phyloP scores from a whole-genome alignment of 2,797 vertebrate species.

The Sciurus carolinensis region DNA sequence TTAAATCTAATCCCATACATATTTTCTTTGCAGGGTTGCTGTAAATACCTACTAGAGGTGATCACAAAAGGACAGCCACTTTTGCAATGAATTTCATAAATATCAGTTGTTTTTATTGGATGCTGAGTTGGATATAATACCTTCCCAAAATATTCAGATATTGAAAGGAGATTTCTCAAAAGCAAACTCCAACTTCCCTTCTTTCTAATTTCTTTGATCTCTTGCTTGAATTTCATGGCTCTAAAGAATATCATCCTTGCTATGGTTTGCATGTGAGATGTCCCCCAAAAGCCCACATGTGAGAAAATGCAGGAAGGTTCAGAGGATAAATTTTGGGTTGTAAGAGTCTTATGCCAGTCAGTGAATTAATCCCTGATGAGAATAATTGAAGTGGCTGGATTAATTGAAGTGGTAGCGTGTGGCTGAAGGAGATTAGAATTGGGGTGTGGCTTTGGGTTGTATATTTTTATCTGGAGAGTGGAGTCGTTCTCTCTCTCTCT shows the following conservation, averaged over 20 bases:
- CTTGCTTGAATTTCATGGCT: neutral
- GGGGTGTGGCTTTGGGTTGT: no score
- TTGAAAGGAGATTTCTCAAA: neutral
- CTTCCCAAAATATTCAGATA: neutral
- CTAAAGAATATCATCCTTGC: neutral
- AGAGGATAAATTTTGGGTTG: no score
- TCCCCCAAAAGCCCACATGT: no score
- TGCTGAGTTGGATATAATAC: neutral
- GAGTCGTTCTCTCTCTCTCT: no score
- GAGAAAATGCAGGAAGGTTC: no score
- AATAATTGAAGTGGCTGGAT: no score
- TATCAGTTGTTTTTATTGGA: neutral
- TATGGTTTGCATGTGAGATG: no score
- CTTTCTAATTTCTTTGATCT: neutral
- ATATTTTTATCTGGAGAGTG: no score
- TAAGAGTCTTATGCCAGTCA: no score
- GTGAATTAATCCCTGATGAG: no score
- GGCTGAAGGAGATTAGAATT: no score
- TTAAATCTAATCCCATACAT: neutral
- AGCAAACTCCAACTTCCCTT: neutral
- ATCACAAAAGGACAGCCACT: neutral
- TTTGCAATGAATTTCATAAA: slow-evolving; percentile 45
- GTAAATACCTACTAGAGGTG: neutral
- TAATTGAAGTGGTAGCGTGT: no score
- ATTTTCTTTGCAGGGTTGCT: neutral